Percentiles rank a stretch among this genome's conserved stretches.
Conservation (phyloP, 2,113 vertebrate species). For the Agapornis roseicollis region DNA sequence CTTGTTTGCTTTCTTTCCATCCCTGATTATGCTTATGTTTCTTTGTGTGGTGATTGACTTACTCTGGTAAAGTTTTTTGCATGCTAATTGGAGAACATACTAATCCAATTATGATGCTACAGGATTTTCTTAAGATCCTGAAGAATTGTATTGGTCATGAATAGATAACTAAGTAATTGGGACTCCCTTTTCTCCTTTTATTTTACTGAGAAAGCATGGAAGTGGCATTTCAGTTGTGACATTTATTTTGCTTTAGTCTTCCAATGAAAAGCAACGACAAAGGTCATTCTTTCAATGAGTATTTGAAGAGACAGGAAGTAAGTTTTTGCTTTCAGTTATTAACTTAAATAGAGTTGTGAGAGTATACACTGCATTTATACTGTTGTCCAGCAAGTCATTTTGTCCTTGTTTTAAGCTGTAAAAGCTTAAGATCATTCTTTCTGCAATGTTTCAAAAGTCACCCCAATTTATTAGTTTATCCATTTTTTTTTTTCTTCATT, state of each 20-base stretch:
- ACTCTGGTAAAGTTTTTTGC: not conserved
- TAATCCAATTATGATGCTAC: slow-evolving; percentile 2
- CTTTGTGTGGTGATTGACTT: not conserved
- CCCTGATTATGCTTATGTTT: not conserved
- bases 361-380: not conserved
- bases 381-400: not conserved
- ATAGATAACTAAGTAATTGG: not conserved
- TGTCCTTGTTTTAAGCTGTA: not conserved
- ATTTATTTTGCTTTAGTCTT: slow-evolving; percentile 15
- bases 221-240: not conserved
- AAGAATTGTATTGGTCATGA: not conserved
- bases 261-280: not conserved
- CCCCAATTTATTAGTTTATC: not conserved
- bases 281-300: not conserved
- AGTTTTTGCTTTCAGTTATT: not conserved
- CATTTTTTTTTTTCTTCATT: not conserved
- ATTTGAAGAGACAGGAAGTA: not conserved
- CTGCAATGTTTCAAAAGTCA: not conserved
- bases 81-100: not conserved
- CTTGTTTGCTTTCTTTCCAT: not conserved
- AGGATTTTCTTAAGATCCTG: not conserved
- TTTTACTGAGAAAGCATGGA: not conserved
- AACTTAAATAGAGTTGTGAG: not conserved
- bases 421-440: not conserved
- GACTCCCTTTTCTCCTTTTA: not conserved